phyloP scores from a whole-genome alignment of 1,140 invertebrate species.

The Hypothenemus hampei region DNA sequence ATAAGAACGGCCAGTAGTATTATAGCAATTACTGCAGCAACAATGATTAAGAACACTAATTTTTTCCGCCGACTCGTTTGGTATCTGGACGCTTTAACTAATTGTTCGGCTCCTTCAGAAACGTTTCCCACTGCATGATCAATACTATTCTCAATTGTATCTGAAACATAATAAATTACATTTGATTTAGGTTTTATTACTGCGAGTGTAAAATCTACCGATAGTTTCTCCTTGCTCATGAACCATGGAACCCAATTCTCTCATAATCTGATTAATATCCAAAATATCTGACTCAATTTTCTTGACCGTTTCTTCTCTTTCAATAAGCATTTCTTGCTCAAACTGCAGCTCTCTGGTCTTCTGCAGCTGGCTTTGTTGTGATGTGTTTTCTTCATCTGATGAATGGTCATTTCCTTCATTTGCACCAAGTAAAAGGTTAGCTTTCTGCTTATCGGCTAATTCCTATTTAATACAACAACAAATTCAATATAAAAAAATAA shows the following conservation, averaged over 20 bases:
- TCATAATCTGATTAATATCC: constrained; percentile 90
- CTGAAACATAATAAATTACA: constrained; percentile 49
- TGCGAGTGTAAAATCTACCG: constrained; percentile 59
- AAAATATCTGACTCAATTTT: constrained; percentile 80
- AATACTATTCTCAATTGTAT: constrained; percentile 84
- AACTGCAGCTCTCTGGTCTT: constrained; percentile 62
- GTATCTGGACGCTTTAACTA: constrained; percentile 73
- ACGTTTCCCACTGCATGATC: constrained; percentile 72
- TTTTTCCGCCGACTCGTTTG: constrained; percentile 67
- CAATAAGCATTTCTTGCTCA: constrained; percentile 68
- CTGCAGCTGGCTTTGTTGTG: constrained; percentile 52
- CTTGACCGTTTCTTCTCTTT: constrained; percentile 66
- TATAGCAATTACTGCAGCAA: constrained; percentile 59
- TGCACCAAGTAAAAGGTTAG: constrained; percentile 56
- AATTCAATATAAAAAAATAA: neutral
- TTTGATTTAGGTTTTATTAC: neutral
- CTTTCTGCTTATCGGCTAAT: constrained; percentile 73
- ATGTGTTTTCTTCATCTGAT: constrained; percentile 45
- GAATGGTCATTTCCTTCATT: constrained; percentile 46
- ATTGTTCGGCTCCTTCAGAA: constrained; percentile 68
- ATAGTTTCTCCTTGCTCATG: constrained; percentile 76
- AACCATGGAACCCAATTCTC: constrained; percentile 75
- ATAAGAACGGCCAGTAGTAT: constrained; percentile 62
- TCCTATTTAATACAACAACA: constrained; percentile 47
- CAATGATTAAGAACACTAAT: constrained; percentile 60